phyloP scores from a whole-genome alignment of 2,888 invertebrate genomes.

The Gisinianus flammeolus region DNA sequence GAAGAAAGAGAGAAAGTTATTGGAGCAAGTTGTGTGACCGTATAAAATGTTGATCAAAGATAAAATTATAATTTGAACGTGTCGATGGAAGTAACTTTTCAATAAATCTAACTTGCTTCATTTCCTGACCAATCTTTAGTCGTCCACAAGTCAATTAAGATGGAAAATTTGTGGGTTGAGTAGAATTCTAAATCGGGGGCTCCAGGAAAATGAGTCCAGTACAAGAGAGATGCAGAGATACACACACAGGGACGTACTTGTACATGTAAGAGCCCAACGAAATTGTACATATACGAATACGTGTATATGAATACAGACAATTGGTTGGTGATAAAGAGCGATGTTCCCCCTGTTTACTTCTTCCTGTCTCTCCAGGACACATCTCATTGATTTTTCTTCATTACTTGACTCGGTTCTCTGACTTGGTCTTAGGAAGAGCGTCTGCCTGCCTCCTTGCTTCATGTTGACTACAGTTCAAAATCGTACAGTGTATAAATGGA shows the following conservation, averaged over 20 bases:
- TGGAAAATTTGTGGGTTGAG: constrained; percentile 20
- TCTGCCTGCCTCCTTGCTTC: not conserved
- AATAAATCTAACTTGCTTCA: constrained; percentile 28
- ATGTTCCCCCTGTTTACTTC: constrained; percentile 11
- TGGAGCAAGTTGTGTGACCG: too few relatives aligned
- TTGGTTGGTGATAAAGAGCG: constrained; percentile 4
- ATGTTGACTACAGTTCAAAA: not conserved
- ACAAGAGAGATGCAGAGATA: not conserved
- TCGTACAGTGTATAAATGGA: too few relatives aligned
- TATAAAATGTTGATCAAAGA: too few relatives aligned
- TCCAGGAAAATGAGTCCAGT: too few relatives aligned
- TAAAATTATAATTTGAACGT: constrained; percentile 6
- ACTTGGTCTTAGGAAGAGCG: not conserved
- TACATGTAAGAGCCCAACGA: not conserved
- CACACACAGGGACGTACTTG: not conserved
- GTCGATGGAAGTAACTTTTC: constrained; percentile 2
- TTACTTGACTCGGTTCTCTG: constrained; percentile 11
- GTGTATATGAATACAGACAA: not conserved
- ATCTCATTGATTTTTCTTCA: constrained; percentile 39
- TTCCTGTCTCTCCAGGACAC: constrained; percentile 26
- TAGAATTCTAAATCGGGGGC: constrained; percentile 17
- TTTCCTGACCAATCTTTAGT: constrained; percentile 25
- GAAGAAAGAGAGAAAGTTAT: not conserved
- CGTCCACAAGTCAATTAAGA: constrained; percentile 28
- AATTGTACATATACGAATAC: not conserved